phyloP scores from a whole-genome alignment of 2,797 vertebrate species.

The Gymnodraco acuticeps region DNA sequence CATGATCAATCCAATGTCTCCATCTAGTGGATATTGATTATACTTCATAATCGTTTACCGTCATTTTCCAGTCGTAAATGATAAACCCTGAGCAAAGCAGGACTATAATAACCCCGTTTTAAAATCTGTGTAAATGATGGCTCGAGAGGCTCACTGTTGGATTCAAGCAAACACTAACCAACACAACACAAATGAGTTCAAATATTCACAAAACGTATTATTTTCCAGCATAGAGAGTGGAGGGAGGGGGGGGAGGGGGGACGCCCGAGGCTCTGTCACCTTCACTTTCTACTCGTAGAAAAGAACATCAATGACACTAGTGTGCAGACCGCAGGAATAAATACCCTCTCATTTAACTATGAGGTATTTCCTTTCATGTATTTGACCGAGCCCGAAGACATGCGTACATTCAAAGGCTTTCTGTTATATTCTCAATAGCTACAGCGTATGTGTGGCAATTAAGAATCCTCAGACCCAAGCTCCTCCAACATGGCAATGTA shows the following conservation, averaged over 20 bases:
- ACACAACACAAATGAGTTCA: not conserved
- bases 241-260: rapidly evolving
- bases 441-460: too few species aligned
- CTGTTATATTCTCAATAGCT: too few species aligned
- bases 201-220: slow-evolving; percentile 20
- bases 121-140: not conserved
- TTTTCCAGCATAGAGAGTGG: slow-evolving; percentile 4
- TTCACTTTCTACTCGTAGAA: slow-evolving; percentile 13
- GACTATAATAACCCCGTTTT: not conserved
- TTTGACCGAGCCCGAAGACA: not conserved
- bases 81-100: not conserved
- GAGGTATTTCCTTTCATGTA: not conserved
- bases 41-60: not conserved
- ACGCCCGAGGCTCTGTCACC: slow-evolving; percentile 27
- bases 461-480: too few species aligned
- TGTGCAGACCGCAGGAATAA: not conserved
- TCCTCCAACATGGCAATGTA: too few species aligned
- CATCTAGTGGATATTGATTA: slow-evolving; percentile 46
- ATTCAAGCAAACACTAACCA: not conserved
- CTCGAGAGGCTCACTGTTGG: not conserved
- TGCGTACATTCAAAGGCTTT: not conserved
- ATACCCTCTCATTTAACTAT: not conserved
- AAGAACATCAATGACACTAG: slow-evolving; percentile 8
- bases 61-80: not conserved
- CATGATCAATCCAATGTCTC: slow-evolving; percentile 32